Conservation (phyloP, 2,888 invertebrate species). For the Troglohyphantes excavatus region DNA sequence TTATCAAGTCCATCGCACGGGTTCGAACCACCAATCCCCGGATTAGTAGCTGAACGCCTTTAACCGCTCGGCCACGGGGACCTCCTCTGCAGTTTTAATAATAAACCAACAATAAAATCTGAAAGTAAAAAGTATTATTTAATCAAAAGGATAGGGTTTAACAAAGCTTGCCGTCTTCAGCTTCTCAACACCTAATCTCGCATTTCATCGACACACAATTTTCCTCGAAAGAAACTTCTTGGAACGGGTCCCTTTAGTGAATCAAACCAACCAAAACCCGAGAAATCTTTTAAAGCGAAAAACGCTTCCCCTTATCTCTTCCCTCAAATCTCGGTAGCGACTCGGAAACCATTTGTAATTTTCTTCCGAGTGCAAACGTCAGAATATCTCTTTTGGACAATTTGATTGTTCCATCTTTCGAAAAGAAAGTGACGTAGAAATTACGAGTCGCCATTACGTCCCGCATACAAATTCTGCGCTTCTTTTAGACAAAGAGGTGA, state of each 20-base stretch:
- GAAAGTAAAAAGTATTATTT: too few species aligned
- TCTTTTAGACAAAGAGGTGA: constrained; percentile 50
- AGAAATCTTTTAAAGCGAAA: not conserved
- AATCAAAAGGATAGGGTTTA: too few species aligned
- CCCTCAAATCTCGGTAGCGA: not conserved
- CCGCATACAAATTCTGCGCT: constrained; percentile 50
- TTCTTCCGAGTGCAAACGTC: constrained; percentile 71
- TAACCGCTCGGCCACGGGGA: too few species aligned
- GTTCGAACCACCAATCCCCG: too few species aligned
- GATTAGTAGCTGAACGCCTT: too few species aligned
- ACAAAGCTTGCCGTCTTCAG: not conserved
- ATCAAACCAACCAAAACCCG: not conserved
- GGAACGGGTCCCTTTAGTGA: not conserved
- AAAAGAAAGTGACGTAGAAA: constrained; percentile 62
- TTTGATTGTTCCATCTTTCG: constrained; percentile 70
- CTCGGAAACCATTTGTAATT: constrained; percentile 73
- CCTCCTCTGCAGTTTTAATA: too few species aligned
- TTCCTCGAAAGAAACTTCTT: not conserved
- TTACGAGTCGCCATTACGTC: constrained; percentile 66
- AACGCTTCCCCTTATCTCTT: constrained; percentile 43
- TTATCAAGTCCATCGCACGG: too few species aligned
- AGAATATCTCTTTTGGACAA: constrained; percentile 54
- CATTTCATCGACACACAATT: not conserved
- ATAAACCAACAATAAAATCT: too few species aligned
- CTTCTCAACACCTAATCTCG: not conserved